Conservation (phyloP, 2,113 vertebrate genomes). For the Hypocryptadius cinnamomeus region DNA sequence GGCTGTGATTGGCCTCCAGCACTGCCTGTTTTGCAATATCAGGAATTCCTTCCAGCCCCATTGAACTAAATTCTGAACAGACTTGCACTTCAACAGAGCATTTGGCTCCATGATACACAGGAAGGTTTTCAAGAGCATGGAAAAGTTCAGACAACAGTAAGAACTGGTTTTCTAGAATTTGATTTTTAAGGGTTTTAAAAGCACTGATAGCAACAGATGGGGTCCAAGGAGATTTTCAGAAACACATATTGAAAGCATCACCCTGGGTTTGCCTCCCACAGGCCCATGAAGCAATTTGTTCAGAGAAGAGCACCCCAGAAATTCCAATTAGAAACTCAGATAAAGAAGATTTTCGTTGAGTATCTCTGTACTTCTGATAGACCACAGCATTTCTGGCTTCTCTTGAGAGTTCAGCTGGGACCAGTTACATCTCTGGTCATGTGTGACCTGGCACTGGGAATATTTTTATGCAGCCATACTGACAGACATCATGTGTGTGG, state of each 20-base stretch:
- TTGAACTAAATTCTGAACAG: constrained; percentile 25
- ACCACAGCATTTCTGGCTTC: neutral
- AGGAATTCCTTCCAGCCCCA: constrained; percentile 32
- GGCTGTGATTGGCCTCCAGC: neutral
- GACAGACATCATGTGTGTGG: accelerated
- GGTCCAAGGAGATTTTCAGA: neutral
- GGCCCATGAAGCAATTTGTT: neutral
- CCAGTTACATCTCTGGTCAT: neutral
- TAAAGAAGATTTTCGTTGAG: neutral
- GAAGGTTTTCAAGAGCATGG: neutral
- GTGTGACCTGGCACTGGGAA: neutral
- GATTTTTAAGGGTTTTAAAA: neutral
- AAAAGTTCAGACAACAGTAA: neutral
- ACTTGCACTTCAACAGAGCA: neutral
- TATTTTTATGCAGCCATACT: neutral
- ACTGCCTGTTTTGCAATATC: neutral
- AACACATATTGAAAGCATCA: accelerated
- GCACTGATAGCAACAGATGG: neutral
- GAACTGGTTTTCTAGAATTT: neutral
- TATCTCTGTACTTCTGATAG: neutral
- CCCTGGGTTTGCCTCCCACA: neutral
- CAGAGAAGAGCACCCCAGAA: neutral
- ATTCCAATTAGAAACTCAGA: neutral
- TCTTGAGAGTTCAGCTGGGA: neutral
- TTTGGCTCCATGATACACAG: neutral